phyloP scores from a whole-genome alignment of 2,113 vertebrate genomes.

The Myotis yumanensis region DNA sequence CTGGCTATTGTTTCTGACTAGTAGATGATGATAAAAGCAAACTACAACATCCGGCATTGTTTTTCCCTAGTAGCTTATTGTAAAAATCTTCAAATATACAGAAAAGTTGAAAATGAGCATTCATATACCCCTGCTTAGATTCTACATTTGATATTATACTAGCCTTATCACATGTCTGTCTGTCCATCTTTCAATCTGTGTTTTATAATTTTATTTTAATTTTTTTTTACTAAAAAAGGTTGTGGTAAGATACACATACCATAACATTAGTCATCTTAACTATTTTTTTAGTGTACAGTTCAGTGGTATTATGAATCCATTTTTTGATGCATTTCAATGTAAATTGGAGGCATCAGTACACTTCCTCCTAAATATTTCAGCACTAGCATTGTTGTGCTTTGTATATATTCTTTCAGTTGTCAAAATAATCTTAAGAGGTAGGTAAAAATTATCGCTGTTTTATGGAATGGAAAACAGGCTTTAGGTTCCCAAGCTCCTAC shows the following conservation, averaged over 20 bases:
- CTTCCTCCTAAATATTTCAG: background rate
- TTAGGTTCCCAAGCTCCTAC: background rate
- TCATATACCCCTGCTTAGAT: background rate
- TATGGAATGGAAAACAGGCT: background rate
- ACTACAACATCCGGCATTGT: background rate
- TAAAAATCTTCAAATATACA: background rate
- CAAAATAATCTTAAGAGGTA: background rate
- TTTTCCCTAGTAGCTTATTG: slow-evolving; percentile 27
- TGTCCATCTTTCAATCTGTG: background rate
- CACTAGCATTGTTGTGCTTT: slow-evolving; percentile 19
- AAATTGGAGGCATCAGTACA: background rate
- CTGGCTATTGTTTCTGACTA: background rate
- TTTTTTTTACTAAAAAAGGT: slow-evolving; percentile 7
- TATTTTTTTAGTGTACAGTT: background rate
- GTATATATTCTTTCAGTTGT: background rate
- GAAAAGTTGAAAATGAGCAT: slow-evolving; percentile 34
- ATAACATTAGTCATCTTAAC: background rate
- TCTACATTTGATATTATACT: background rate
- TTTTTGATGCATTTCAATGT: slow-evolving; percentile 7
- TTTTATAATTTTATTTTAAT: background rate
- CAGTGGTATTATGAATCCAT: background rate
- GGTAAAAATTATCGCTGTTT: background rate
- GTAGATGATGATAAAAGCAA: slow-evolving; percentile 13
- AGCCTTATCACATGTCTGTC: background rate
- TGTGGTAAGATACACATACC: background rate